Conservation (phyloP, 2,888 invertebrate genomes). For the Odiellus spinosus region DNA sequence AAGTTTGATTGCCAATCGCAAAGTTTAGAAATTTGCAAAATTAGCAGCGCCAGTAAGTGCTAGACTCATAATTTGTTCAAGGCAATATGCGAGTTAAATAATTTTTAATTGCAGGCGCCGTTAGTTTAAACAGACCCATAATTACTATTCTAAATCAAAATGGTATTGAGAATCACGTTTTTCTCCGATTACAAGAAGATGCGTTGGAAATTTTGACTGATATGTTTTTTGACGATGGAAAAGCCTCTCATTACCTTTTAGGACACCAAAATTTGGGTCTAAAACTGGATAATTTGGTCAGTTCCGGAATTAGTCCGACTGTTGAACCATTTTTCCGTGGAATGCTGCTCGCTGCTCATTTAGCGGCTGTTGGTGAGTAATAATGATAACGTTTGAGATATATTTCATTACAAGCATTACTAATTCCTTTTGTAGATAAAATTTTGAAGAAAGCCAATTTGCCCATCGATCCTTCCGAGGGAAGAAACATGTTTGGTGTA, state of each 20-base stretch:
- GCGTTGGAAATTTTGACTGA: slow-evolving; percentile 11
- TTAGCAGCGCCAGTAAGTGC: slow-evolving; percentile 20
- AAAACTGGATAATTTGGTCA: slow-evolving; percentile 5
- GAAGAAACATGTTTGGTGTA: slow-evolving; percentile 22
- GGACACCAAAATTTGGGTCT: slow-evolving; percentile 1
- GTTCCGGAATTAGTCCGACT: slow-evolving; percentile 12
- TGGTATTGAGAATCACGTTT: slow-evolving; percentile 16
- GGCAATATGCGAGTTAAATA: too few species aligned
- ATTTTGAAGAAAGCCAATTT: too few species aligned
- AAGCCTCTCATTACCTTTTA: slow-evolving; percentile 7
- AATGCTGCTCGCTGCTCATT: slow-evolving; percentile 7
- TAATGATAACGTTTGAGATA: too few species aligned
- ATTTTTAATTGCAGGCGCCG: slow-evolving; percentile 10
- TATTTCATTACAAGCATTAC: too few species aligned
- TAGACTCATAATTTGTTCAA: too few species aligned
- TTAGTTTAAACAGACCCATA: slow-evolving; percentile 20
- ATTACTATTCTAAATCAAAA: slow-evolving; percentile 22
- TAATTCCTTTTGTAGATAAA: too few species aligned
- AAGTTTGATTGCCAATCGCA: slow-evolving; percentile 20
- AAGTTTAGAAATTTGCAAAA: slow-evolving; percentile 22
- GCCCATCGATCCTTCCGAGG: slow-evolving; percentile 6
- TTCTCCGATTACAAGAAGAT: slow-evolving; percentile 9
- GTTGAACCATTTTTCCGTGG: slow-evolving; percentile 17
- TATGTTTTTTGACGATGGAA: slow-evolving; percentile 8
- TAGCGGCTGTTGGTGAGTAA: too few species aligned